Base-by-base conservation (phyloP, 1,140 invertebrate species). In the Sesamia nonagrioides region DNA sequence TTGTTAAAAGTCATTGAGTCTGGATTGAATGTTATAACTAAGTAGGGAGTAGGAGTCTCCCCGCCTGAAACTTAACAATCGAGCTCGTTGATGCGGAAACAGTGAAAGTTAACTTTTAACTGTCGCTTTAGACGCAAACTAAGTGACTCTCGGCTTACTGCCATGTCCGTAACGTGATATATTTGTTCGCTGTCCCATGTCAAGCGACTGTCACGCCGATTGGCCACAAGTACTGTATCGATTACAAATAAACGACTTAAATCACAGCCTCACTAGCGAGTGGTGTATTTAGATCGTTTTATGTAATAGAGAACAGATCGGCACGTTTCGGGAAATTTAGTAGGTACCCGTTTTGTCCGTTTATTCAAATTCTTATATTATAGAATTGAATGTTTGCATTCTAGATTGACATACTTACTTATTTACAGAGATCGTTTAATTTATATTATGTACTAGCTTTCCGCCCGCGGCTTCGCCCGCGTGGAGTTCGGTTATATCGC, bases 41-140 rank as follows among this genome's bases (percentile, higher is more conserved):
- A 35, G 71, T 77, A 60, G 81, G 69, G 33, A 83, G 78, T 37
- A 74, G 60, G 83, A 80, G 79, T 87, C 84, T 88, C 85, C 77
- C 83, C 76, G 74, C 48, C 58, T 63, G 61, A 76, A 81, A 78
- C 78, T 76, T 75, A 76, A 89, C 86, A 86, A 85, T 86, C 80
- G 82, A 54, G 84, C 45, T 76, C 86, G 79, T 80, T 89, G 86
- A 81, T 88, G 88, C 91, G 88, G 89, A 87, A 93, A 92, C 73
- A 86, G 91, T 87, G 91, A 93, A 93, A 93, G 91, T 86, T 80
- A 77, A 86, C 80, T 88, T n/a, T 88, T 79, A 86, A 74, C 73
- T 18, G 37, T 37, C n/a, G 15, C 50, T 75, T 61, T 11, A 58
- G 21, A 33, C 21, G 42, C 42, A 42, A 50, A 58, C 17, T 11